phyloP scores from a whole-genome alignment of 2,888 invertebrate genomes.

The Pediacus dermestoides region DNA sequence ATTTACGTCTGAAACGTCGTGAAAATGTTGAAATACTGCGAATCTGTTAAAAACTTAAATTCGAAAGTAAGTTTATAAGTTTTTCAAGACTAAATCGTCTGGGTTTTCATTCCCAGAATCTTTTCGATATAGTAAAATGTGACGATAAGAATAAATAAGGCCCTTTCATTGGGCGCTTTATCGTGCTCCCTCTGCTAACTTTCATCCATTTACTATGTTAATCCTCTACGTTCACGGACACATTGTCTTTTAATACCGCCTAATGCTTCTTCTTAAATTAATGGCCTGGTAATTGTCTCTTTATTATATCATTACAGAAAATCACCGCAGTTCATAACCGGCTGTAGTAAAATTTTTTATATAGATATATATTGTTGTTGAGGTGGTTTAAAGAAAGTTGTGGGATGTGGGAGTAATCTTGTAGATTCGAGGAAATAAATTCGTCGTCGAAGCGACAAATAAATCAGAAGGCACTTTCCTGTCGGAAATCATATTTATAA shows the following conservation, averaged over 20 bases:
- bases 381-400: no score
- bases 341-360: no score
- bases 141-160: slow-evolving; percentile 48
- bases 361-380: no score
- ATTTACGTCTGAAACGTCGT: slow-evolving; percentile 4
- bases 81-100: slow-evolving; percentile 35
- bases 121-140: slow-evolving; percentile 43
- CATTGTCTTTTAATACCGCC: slow-evolving; percentile 45
- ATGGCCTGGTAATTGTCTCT: slow-evolving; percentile 40
- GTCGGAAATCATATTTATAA: slow-evolving; percentile 17
- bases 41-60: slow-evolving; percentile 24
- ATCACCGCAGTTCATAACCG: no score
- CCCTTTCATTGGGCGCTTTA: slow-evolving; percentile 44
- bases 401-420: no score
- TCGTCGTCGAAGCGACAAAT: slow-evolving; percentile 13
- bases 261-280: slow-evolving; percentile 43
- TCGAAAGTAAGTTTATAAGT: slow-evolving; percentile 34
- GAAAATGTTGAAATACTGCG: slow-evolving; percentile 13
- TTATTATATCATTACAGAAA: slow-evolving; percentile 7
- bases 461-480: slow-evolving; percentile 14
- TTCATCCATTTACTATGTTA: slow-evolving; percentile 49
- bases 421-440: slow-evolving; percentile 12
- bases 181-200: slow-evolving; percentile 42
- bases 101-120: slow-evolving; percentile 42
- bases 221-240: slow-evolving; percentile 47